These are phyloP conservation scores for Drosophila lacertosa DNA, from an alignment of 1,140 invertebrate genomes.

Conservation along the genomic window DNA sequence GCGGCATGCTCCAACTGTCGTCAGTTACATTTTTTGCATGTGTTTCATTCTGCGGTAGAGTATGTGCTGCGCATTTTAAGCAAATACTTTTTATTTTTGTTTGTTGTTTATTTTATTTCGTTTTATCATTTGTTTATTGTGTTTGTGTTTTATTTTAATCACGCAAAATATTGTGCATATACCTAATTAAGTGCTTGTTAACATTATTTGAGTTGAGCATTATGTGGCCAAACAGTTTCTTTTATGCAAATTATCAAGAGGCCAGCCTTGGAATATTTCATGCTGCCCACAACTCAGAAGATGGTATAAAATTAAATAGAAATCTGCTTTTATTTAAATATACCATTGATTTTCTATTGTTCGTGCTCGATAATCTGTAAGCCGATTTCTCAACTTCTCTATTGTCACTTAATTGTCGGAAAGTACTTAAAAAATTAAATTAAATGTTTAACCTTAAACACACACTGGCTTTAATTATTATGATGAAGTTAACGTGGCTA, in stretches of 20 bases:
- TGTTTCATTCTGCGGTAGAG: slow-evolving; percentile 24
- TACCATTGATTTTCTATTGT: neutral
- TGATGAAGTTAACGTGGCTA: neutral
- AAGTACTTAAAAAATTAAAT: no score
- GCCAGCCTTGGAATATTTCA: neutral
- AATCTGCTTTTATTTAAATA: neutral
- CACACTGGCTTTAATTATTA: neutral
- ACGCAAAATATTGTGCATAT: slow-evolving; percentile 75
- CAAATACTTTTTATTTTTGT: slow-evolving; percentile 22
- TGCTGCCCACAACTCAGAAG: neutral
- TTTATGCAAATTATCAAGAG: slow-evolving; percentile 50
- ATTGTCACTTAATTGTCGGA: no score
- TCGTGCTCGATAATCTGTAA: no score
- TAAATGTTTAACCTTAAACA: no score
- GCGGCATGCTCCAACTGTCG: neutral
- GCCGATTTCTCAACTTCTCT: no score
- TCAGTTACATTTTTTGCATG: slow-evolving; percentile 11
- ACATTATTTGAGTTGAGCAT: slow-evolving; percentile 68
- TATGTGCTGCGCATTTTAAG: slow-evolving; percentile 71
- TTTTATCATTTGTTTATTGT: slow-evolving; percentile 20
- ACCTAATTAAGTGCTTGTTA: slow-evolving; percentile 79
- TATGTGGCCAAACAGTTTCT: slow-evolving; percentile 37
- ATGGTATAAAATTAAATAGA: neutral
- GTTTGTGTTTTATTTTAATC: slow-evolving; percentile 76
- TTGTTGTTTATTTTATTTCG: slow-evolving; percentile 20